phyloP scores from a whole-genome alignment of 1,140 invertebrate genomes.

The Drosophila kanapiae region DNA sequence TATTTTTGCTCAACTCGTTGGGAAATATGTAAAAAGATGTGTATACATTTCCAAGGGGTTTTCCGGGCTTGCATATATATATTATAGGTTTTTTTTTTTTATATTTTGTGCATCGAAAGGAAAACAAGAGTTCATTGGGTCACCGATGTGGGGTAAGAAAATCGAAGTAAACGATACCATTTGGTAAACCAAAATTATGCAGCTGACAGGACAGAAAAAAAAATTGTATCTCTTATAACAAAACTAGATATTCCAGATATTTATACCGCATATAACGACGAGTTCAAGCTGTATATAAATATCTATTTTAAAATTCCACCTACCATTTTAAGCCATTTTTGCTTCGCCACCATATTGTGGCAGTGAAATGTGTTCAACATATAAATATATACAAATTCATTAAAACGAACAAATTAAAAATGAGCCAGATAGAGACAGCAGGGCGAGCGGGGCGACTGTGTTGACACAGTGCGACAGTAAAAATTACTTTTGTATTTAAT shows the following conservation, averaged over 20 bases:
- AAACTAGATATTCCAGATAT: too few species aligned
- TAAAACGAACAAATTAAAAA: slow-evolving; percentile 47
- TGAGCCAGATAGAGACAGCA: neutral
- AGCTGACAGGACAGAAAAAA: neutral
- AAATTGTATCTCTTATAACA: neutral
- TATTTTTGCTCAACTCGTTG: slow-evolving; percentile 30
- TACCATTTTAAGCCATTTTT: slow-evolving; percentile 5
- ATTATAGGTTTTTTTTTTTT: neutral
- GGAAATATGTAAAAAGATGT: slow-evolving; percentile 23
- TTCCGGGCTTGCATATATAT: neutral
- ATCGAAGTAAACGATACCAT: slow-evolving; percentile 12
- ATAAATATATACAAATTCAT: slow-evolving; percentile 38
- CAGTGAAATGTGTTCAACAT: slow-evolving; percentile 46
- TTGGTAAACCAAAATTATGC: slow-evolving; percentile 28
- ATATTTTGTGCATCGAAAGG: neutral
- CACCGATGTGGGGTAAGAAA: slow-evolving; percentile 8
- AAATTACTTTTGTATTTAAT: slow-evolving; percentile 32
- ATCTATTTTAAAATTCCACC: slow-evolving; percentile 6
- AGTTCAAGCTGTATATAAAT: neutral
- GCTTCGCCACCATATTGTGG: slow-evolving; percentile 30
- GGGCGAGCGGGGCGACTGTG: slow-evolving; percentile 1
- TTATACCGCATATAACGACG: too few species aligned
- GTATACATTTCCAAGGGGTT: slow-evolving; percentile 5
- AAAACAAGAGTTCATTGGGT: slow-evolving; percentile 29
- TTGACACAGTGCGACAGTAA: slow-evolving; percentile 19